Evolutionary conservation across 2,113 vertebrate species (phyloP), one percentile per base, ranked within the genome.

Genomic region (Embiotoca jacksoni): DNA sequence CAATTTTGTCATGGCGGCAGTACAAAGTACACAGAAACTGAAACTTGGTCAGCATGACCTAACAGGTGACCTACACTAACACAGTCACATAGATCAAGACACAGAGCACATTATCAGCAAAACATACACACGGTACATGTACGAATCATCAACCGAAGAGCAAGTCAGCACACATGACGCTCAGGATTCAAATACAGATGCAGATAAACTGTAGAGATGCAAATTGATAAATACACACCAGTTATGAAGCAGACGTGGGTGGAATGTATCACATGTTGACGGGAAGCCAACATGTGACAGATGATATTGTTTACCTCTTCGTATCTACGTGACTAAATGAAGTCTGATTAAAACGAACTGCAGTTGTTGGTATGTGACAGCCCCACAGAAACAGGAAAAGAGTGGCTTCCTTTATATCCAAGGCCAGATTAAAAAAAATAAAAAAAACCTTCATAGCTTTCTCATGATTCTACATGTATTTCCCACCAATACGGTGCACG

Each of bases 21-120:
- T 30, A 35, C 30, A 72, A 55, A 70, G 23, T 73, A 75, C 67
- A 55, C 55, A 66, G 49, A 64, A 54, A 36, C 33, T 41, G 52
- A 60, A 36, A 47, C 65, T 67, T 7, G 72, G 83, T 78, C 83
- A 86, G 23, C 32, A 33, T 83, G 78, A 80, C 82, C 75, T 57
- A 62, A 58, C 58, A 66, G 67, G 53, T 67, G 37, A 61, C 57
- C 32, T 49, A 49, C 71, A 62, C 44, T 39, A 55, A 72, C 78
- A 83, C 64, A 81, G 77, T 75, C 72, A 82, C 49, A 46, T 39
- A 1, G 16, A 50, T 55, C 6, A n/a, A n/a, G 35, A 46, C 32
- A 23, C 31, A 58, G 33, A 31, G 33, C 30, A 49, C 46, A 46
- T 6, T 4, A 23, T 32, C 31, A 23, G 13, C 44, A 16, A 6